Evolutionary conservation across 2,113 vertebrate species (phyloP).

Genomic region (Callospermophilus lateralis): DNA sequence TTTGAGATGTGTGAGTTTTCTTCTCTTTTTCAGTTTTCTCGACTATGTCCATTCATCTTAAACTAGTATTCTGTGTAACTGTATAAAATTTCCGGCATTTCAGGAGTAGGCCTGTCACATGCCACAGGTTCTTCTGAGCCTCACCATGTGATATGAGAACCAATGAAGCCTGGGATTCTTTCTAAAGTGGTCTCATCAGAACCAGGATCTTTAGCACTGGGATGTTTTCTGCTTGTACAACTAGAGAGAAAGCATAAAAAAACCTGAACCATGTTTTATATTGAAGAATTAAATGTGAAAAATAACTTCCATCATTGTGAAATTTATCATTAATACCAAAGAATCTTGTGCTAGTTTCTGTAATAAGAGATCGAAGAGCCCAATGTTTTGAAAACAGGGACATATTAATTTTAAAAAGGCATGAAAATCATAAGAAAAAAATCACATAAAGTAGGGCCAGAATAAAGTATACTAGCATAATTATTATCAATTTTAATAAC

Average conservation of each 20-base stretch:
- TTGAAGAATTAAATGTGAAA: conserved; percentile 24
- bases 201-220: not conserved
- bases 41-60: not conserved
- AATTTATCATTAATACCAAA: not conserved
- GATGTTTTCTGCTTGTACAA: not conserved
- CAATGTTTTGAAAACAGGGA: not conserved
- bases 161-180: not conserved
- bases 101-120: not conserved
- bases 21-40: not conserved
- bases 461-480: not conserved
- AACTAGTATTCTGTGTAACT: not conserved
- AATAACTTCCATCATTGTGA: not conserved
- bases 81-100: not conserved
- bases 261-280: not conserved
- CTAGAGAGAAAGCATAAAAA: not conserved
- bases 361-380: not conserved
- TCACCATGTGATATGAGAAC: not conserved
- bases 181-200: not conserved
- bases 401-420: not conserved
- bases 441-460: not conserved
- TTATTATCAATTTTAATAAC: not conserved
- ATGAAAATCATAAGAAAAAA: not conserved
- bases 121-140: not conserved
- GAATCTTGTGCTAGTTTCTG: not conserved
- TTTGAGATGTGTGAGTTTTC: not conserved